Evolutionary conservation across 2,113 vertebrate genomes (phyloP), one percentile per base, ranked within the genome.

Genomic region (Scolopax mira): DNA sequence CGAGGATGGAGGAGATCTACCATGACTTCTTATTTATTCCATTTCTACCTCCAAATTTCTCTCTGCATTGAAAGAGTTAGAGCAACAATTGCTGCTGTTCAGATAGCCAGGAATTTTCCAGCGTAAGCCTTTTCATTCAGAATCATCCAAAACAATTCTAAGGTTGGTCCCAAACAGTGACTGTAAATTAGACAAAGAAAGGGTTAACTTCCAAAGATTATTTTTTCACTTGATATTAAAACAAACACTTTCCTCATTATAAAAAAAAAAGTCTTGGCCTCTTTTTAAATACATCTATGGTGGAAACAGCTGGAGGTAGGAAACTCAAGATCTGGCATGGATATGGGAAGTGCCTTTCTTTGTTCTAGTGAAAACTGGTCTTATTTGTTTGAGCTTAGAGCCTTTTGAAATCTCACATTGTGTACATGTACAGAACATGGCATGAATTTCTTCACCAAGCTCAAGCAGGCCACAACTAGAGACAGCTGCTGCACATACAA

Each of bases 251-350:
- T 90, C 79, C 64, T 85, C 65, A 51, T 95, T 85, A 89, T 78
- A n/a, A 83, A 37, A 83, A 88, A 41, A 42, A 78, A 86, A 71
- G 15, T 21, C 81, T 93, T 93, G 90, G 94, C 91, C 66, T 92
- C 73, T 92, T 96, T 96, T 90, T 85, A 94, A 96, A 96, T 93
- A 95, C 82, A 95, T 82, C 93, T 93, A 94, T 54, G 92, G 83
- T 96, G 94, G 96, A 97, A 96, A 94, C 94, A 96, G 96, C 94
- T 95, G 94, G 94, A 94, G 73, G 92, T 96, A 94, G 92, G 94
- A 90, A 96, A 96, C 73, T 93, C 88, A 96, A 95, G 92, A 97
- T 96, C 94, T 96, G 93, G 94, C 96, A 96, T 93, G 92, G 88
- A 48, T 75, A 71, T 89, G 90, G 93, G 96, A 97, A 97, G 92